These are phyloP conservation scores for Platycnemis pennipes DNA, from an alignment of 2,888 invertebrate species.

Conservation along the genomic window DNA sequence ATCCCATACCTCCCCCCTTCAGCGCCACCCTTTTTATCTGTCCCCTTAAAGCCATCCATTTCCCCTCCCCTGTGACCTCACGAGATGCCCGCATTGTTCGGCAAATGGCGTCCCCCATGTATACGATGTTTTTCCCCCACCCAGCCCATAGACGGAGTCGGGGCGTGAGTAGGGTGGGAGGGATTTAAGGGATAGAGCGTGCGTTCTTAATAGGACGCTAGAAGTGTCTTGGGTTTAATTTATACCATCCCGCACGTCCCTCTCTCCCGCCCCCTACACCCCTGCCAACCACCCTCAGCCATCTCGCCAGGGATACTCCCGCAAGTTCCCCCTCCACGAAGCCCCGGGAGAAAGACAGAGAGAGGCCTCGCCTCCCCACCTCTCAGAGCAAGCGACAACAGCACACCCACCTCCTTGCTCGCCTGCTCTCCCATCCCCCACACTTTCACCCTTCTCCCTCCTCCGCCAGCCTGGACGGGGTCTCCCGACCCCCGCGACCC, in stretches of 20 bases:
- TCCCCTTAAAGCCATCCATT: conserved; percentile 10
- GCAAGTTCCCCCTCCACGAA: not conserved
- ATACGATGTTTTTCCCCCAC: conserved; percentile 33
- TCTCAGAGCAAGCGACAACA: not conserved
- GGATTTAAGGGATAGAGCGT: conserved; percentile 25
- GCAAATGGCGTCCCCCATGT: conserved; percentile 55
- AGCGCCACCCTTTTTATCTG: conserved; percentile 1
- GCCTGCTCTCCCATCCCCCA: not conserved
- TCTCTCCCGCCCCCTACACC: not conserved
- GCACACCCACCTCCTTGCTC: not conserved
- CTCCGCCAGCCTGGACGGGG: not conserved
- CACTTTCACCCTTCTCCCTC: not conserved
- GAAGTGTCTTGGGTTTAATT: conserved; percentile 63
- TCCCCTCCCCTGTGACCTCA: conserved; percentile 39
- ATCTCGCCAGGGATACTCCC: not conserved
- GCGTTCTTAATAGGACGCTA: conserved; percentile 53
- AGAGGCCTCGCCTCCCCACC: not conserved
- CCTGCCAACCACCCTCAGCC: not conserved
- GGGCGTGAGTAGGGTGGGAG: not conserved
- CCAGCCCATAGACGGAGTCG: not conserved
- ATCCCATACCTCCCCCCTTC: not conserved
- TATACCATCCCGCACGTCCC: conserved; percentile 39
- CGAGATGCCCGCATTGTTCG: conserved; percentile 60
- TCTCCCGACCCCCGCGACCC: not conserved
- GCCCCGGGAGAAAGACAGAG: not conserved